Conservation (phyloP, 2,888 invertebrate species). For the Brassicogethes aeneus region DNA sequence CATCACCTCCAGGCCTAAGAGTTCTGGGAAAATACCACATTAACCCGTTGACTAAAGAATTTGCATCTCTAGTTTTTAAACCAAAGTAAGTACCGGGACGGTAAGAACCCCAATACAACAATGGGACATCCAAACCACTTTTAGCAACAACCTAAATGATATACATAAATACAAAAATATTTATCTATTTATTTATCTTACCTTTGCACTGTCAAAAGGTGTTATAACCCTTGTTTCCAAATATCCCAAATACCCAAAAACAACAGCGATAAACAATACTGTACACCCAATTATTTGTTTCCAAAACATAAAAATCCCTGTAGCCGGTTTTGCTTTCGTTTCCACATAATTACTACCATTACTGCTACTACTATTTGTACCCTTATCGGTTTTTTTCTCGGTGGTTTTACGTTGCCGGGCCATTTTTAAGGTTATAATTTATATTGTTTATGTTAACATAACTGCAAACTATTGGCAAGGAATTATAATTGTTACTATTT, state of each 20-base stretch:
- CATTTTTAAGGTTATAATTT: too few species aligned
- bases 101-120: constrained; percentile 91
- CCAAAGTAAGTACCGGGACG: constrained; percentile 84
- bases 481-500: too few species aligned
- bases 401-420: constrained; percentile 14
- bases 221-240: constrained; percentile 83
- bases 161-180: background rate
- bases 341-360: constrained; percentile 34
- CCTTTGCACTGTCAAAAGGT: constrained; percentile 70
- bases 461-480: too few species aligned
- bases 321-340: constrained; percentile 19
- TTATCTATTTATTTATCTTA: too few species aligned
- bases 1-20: constrained; percentile 59
- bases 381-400: constrained; percentile 23
- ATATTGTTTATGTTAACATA: background rate
- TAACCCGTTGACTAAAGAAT: constrained; percentile 83
- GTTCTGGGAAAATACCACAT: constrained; percentile 90
- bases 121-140: constrained; percentile 63
- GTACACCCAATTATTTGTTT: constrained; percentile 51
- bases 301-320: constrained; percentile 41
- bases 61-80: constrained; percentile 80
- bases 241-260: constrained; percentile 73
- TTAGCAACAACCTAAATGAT: constrained; percentile 51
- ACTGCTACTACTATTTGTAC: constrained; percentile 38
- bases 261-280: constrained; percentile 61